Base-by-base conservation (phyloP, 1,140 invertebrate genomes). In the Himalopsyche phryganea region DNA sequence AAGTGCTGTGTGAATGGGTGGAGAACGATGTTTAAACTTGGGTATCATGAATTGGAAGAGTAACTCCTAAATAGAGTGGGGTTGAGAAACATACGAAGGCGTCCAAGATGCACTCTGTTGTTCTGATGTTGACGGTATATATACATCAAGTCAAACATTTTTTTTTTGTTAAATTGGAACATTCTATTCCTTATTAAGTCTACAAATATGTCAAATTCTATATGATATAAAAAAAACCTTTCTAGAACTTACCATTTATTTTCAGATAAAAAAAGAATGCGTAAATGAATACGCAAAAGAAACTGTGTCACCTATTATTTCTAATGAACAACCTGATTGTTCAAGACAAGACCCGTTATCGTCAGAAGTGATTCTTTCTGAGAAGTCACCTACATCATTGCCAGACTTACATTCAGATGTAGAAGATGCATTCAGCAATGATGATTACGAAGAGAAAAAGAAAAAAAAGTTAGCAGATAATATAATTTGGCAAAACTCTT, bases 391-490 rank as follows among this genome's bases (percentile, higher is more conserved):
- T 1, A 19, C 56, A 20, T 60, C 61, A 2, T 32, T 63, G 14
- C 61, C 61, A 13, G 61, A 63, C 46, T 40, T 63, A 3, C 61
- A 63, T 46, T 63, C 61, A 10, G 61, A 63, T 36, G 52, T 59
- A 14, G 57, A 59, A 50, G 61, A 63, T 41, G 61, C 61, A 18
- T 63, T 63, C 44, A 63, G 52, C 36, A 60, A 63, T 50, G 52
- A 63, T 17, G 57, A 63, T 38, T 57, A 59, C 33, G 23, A 57
- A 33, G 38, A 56, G 10, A 55, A 50, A 40, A 63, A 63, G 42
- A 38, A 44, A 7, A 63, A 60, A 53, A 63, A 63, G 61, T 63
- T 17, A 49, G 20, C 52, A 50, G 36, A 36, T 53, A 19, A 50
- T n/a, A 35, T 35, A 35, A 35, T n/a, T 7, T 35, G 33, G 6